Base-by-base conservation (phyloP, 2,888 invertebrate genomes). In the Leucophenga montana region DNA sequence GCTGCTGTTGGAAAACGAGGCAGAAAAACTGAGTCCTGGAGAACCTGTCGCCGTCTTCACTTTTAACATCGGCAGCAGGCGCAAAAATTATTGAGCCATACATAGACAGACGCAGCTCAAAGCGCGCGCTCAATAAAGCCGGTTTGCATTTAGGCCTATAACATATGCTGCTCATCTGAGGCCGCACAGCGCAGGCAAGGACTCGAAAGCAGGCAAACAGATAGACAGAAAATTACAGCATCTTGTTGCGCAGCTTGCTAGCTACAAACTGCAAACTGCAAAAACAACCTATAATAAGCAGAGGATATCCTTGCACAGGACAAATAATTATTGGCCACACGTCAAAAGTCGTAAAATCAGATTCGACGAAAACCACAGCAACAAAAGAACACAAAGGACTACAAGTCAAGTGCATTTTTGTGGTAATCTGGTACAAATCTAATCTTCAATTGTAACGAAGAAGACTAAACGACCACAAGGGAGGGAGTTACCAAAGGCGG, bases 321-420 rank as follows among this genome's bases (percentile, higher is more conserved):
- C 57, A 71, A 61, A 61, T 77, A 83, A 78, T 78, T 78, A 79
- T 80, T 74, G 80, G 81, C 75, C 83, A 83, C 83, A 83, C 82
- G 83, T 75, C 83, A 81, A 69, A 75, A 64, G 46, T 56, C 56
- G 31, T 54, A 62, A 53, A 62, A 64, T 59, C 67, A 27, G 57
- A 27, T 27, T 57, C 27, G 31, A 57, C 57, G 20, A 27, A 18
- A 57, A 57, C 54, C 22, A 20, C 54, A 54, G 18, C 16, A 54
- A 33, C 33, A 61, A 61, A 16, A 16, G 3, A 16, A 66, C 44
- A 66, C n/a, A 54, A 67, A 16, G 59, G 44, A 18, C 56, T 54
- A 64, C 68, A 71, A 77, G 76, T 74, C 80, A 76, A 78, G 77
- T 78, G 82, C 82, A 80, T 80, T 82, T 80, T 68, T 73, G 79